Evolutionary conservation across 2,797 vertebrate species (phyloP), one percentile per base, ranked within the genome.

Genomic region (Trachops cirrhosus): DNA sequence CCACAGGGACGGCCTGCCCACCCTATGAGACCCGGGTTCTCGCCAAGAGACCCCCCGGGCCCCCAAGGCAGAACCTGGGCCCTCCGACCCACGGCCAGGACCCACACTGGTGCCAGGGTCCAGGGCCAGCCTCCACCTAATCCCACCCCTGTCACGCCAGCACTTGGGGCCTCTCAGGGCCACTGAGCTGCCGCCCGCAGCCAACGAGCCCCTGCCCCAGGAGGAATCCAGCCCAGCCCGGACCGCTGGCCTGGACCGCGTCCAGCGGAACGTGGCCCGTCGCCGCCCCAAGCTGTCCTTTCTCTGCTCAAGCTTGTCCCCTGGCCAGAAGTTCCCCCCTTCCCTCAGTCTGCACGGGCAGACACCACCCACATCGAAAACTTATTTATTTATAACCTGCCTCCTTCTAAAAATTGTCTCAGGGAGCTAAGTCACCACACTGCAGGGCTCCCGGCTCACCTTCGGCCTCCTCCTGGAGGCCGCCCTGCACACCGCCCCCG

Each of bases 361-460:
- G 46, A 48, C 57, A 16, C 74, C 41, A 46, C 89, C 26, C 70
- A 94, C 59, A 15, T 0, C 4, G 83, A 68, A 80, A 46, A 37
- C 16, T 85, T 83, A 93, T 73, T 59, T 95, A 84, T 88, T 82
- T 95, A 93, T 75, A 96, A 93, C 82, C 57, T 59, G 32, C n/a
- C 52, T 95, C 71, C 87, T 93, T 92, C 89, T 57, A 91, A 89
- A 85, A 90, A 68, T 95, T 24, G 91, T 26, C 64, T 26, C 82
- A 50, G 37, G 85, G 86, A 70, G 21, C 37, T 15, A 83, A 90
- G 73, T 74, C 92, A 64, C 41, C 82, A 64, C 22, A 52, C 44
- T 22, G n/a, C 77, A 64, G 86, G 84, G 39, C 80, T 24, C n/a
- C 48, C 34, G 24, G 67, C 59, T 68, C 54, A 77, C 29, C 46